Conservation (phyloP, 2,888 invertebrate genomes). For the Laspeyria flexula region DNA sequence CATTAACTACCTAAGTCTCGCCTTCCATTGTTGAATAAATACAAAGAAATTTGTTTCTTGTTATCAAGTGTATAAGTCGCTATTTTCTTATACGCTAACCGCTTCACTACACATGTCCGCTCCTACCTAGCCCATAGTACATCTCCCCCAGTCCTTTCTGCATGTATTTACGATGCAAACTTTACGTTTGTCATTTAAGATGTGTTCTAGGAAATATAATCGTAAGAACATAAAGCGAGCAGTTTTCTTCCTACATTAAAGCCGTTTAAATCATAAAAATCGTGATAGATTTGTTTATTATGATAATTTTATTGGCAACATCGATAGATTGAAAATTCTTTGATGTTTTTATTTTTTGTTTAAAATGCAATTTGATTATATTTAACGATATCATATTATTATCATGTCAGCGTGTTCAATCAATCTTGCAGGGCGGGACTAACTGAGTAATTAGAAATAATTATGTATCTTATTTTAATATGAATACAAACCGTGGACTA, state of each 20-base stretch:
- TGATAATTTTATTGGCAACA: constrained; percentile 28
- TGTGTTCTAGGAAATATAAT: constrained; percentile 47
- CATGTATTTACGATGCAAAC: constrained; percentile 60
- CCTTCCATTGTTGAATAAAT: no score
- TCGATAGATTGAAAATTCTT: constrained; percentile 23
- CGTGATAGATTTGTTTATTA: constrained; percentile 40
- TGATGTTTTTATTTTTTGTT: constrained; percentile 1
- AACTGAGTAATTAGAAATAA: no score
- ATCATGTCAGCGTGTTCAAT: no score
- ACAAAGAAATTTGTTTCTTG: no score
- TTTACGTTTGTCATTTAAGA: constrained; percentile 39
- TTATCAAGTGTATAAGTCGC: no score
- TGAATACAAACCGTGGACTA: no score
- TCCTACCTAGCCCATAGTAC: constrained; percentile 8
- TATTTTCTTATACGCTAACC: not conserved
- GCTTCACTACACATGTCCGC: not conserved
- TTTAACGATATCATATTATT: no score
- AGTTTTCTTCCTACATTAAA: constrained; percentile 32
- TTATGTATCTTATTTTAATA: no score
- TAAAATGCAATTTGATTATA: constrained; percentile 1
- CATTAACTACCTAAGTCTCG: no score
- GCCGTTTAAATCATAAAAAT: constrained; percentile 35
- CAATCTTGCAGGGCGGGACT: no score
- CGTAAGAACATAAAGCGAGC: constrained; percentile 28
- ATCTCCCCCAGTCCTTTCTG: constrained; percentile 45